Evolutionary conservation across 2,888 invertebrate genomes (phyloP).

Genomic region (Andrena chrysosceles): DNA sequence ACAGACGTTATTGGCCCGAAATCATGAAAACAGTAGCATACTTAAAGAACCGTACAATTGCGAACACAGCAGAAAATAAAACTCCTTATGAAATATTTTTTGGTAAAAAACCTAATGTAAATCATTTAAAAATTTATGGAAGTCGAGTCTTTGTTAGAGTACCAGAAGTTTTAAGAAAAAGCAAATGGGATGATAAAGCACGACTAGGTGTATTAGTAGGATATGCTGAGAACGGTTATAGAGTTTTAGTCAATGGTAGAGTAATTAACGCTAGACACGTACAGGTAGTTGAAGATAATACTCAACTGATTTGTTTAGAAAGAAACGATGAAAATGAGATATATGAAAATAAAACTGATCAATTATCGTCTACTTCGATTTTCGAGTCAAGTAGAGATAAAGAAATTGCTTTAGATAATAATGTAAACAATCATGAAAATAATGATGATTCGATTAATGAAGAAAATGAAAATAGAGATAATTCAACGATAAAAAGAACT

Average conservation of each 20-base stretch:
- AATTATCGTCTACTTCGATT: neutral
- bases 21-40: constrained; percentile 48
- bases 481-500: neutral
- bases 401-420: neutral
- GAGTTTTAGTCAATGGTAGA: constrained; percentile 32
- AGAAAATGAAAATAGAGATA: neutral
- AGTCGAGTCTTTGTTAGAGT: constrained; percentile 34
- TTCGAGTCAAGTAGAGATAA: neutral
- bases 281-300: constrained; percentile 26
- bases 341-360: neutral
- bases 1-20: constrained; percentile 41
- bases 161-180: constrained; percentile 18
- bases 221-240: constrained; percentile 17
- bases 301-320: constrained; percentile 22
- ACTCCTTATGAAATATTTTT: constrained; percentile 10
- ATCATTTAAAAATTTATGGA: constrained; percentile 34
- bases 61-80: constrained; percentile 22
- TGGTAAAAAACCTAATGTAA: constrained; percentile 16
- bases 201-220: constrained; percentile 23
- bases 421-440: neutral
- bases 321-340: neutral
- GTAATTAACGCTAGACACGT: constrained; percentile 35
- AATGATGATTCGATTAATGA: neutral
- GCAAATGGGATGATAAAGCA: constrained; percentile 37
- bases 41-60: constrained; percentile 41